phyloP scores from a whole-genome alignment of 1,140 invertebrate genomes.

The Apis cerana region DNA sequence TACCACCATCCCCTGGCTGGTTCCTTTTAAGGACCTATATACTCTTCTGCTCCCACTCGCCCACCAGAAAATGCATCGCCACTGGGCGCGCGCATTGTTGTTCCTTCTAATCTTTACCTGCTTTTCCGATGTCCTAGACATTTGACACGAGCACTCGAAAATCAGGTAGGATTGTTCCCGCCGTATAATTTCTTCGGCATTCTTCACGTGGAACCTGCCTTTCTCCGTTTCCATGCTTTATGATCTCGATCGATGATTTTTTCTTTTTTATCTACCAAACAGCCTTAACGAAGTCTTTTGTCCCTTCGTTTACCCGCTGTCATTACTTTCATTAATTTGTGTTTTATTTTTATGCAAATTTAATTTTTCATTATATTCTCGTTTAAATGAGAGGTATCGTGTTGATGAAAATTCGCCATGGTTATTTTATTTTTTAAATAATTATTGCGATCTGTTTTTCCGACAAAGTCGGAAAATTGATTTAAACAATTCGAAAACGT shows the following conservation, averaged over 20 bases:
- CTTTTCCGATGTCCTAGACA: slow-evolving; percentile 51
- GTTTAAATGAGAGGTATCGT: no score
- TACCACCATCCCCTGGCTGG: not conserved
- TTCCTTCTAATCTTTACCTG: slow-evolving; percentile 62
- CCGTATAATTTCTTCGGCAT: slow-evolving; percentile 18
- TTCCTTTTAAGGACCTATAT: slow-evolving; percentile 49
- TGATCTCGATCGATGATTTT: slow-evolving; percentile 1
- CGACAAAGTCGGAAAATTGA: no score
- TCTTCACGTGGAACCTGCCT: not conserved
- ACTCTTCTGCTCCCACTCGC: slow-evolving; percentile 32
- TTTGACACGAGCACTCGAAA: slow-evolving; percentile 49
- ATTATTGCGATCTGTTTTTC: no score
- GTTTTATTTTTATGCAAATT: not conserved
- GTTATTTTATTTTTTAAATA: no score
- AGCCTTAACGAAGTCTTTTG: not conserved
- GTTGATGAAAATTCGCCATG: no score
- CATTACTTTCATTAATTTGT: not conserved
- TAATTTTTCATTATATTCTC: fast-evolving
- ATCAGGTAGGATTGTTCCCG: slow-evolving; percentile 1
- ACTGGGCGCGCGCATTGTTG: slow-evolving; percentile 53
- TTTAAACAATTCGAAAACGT: no score
- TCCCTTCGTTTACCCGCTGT: not conserved
- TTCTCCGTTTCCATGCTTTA: not conserved
- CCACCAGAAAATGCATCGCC: slow-evolving; percentile 39
- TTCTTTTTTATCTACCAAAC: not conserved